Base-by-base conservation (phyloP, 2,888 invertebrate genomes). In the Cantharis nigra region DNA sequence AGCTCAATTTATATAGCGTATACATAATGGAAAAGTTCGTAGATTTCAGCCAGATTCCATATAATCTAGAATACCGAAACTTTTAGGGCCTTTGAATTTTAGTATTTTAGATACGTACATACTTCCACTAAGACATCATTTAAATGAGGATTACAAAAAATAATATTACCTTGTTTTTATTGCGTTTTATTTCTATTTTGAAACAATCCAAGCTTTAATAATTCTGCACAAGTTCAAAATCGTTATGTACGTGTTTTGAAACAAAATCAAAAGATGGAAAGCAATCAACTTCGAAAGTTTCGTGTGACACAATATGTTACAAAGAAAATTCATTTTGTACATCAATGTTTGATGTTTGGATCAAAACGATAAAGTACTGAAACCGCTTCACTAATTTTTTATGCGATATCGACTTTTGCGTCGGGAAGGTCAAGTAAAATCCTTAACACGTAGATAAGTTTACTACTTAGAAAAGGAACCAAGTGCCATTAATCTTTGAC, bases 61-160 rank as follows among this genome's bases (percentile, higher is more conserved):
- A 83, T 85, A 85, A 85, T 85, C 85, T 85, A 85, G 85, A 85
- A 85, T 85, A 85, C 85, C 83, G 83, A 81, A 84, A 85, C 84
- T 85, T 85, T 85, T 84, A 84, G 84, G 83, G 84, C 80, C 82
- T 82, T 82, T 75, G 84, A 83, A 85, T 84, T 83, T 84, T 81
- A 74, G 83, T 83, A 83, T 82, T 80, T 77, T 69, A 76, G 83
- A 83, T 84, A 84, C 83, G 1, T 16, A 16, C 83, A 16, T 16
- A 16, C 16, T 79, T 78, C 74, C 77, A 75, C 82, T 81, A 82
- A 83, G 82, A 83, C 81, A 83, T 80, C 80, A 79, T 79, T 81
- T 82, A 81, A 82, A 81, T 76, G 77, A 70, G 78, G 81, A 82
- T 82, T 82, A 81, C 81, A 79, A 81, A 80, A 78, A 49, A 49